Evolutionary conservation across 2,797 vertebrate species (phyloP), one percentile per base, ranked within the genome.

Genomic region (Sylvilagus floridanus): DNA sequence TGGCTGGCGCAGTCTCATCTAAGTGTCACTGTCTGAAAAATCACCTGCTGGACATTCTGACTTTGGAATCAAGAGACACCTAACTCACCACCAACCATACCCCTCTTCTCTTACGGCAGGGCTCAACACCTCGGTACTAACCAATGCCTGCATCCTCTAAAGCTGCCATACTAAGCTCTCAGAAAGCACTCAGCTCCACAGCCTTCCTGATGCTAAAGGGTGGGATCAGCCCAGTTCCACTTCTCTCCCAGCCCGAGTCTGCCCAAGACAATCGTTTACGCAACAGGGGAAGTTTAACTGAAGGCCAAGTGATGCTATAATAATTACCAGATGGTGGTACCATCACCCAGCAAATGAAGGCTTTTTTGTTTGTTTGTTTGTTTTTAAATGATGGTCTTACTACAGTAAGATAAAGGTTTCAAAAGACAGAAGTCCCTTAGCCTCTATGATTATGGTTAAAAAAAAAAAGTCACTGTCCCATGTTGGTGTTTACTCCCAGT

Each of bases 401-500:
- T 79, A 71, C 85, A 96, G 87, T 87, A 98, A 97, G 69, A 90
- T 97, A 78, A 96, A 97, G 96, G 96, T 97, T 93, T 95, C 63
- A 79, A 96, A 82, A 95, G 90, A 86, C 90, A 90, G 95, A 91
- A 97, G 96, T 89, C 93, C 85, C 52, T 52, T 87, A 84, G 85
- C 96, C 96, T 90, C 92, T 95, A 78, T 95, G 84, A 98, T 98
- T 97, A 97, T 1, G 16, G 78, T 65, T 42, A 32, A 73, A 47
- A 8, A 52, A 82, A 97, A 96, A 96, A 76, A 66, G 68, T 83
- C 94, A 66, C 63, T 90, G 66, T 96, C 84, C 90, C 96, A 97
- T 71, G 62, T 94, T 84, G 73, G 81, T 82, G 76, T 93, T 94
- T 97, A 96, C 96, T 97, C 93, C 94, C 24, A 78, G 87, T 57